Evolutionary conservation across 2,888 invertebrate genomes (phyloP), one percentile per base, ranked within the genome.

Genomic region (Agonopterix arenella): DNA sequence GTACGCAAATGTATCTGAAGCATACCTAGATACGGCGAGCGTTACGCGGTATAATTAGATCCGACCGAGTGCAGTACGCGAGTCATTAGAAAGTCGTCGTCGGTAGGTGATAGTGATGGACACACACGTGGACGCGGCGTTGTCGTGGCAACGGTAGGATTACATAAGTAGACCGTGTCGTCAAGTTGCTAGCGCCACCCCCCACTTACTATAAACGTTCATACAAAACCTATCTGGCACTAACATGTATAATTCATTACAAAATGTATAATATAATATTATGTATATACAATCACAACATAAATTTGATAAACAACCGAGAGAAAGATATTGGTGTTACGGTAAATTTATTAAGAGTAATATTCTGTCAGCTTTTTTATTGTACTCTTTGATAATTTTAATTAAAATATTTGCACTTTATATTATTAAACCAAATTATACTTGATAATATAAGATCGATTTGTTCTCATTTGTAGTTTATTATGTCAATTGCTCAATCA

Each of bases 181-280:
- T 50, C 47, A 47, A 37, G 36, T 43, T 18, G 46, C 45, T 36
- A 28, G 28, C 28, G 28, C 28, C 28, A 41, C 28, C 4, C 28
- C 28, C 28, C 28, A 28, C 64, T 67, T 63, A 74, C 63, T 73
- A 76, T 79, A 85, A 81, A 84, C 83, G 68, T 76, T 65, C 82
- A 83, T 85, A 86, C 84, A 88, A 86, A 84, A 84, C 80, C 82
- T 85, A 85, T 80, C 88, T 85, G 86, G 82, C 86, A 86, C 88
- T 86, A 85, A 81, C 80, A 84, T 86, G 88, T 88, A 88, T 86
- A 84, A 79, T 73, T 74, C 80, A 28, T 84, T 88, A 88, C 78
- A 88, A 88, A 88, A 88, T 84, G 84, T 88, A 88, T 85, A 86
- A 78, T 83, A 80, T 80, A 69, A 69, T 80, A 79, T 76, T 73